phyloP scores from a whole-genome alignment of 1,140 invertebrate species.

The Stenopsyche tienmushanensis region DNA sequence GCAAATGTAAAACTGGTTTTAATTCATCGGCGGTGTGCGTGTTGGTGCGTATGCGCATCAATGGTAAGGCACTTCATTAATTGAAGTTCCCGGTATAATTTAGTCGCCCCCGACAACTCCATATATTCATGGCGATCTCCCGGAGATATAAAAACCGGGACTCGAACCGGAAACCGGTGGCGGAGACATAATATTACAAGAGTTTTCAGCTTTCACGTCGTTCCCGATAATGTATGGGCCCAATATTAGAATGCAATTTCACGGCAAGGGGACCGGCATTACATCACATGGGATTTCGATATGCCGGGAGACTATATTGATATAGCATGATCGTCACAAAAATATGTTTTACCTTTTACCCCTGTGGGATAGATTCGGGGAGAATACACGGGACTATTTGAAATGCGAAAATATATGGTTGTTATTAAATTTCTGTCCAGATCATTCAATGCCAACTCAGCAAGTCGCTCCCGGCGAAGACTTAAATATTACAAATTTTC shows the following conservation, averaged over 20 bases:
- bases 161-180: not conserved
- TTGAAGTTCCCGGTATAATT: too few relatives aligned
- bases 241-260: conserved; percentile 36
- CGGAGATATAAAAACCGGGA: conserved; percentile 1
- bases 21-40: too few relatives aligned
- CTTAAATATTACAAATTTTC: too few relatives aligned
- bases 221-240: conserved; percentile 25
- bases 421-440: too few relatives aligned
- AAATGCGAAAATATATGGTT: too few relatives aligned
- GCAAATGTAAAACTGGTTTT: not conserved
- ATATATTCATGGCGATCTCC: conserved; percentile 25
- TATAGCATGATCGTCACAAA: not conserved
- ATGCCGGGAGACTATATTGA: not conserved
- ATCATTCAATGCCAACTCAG: too few relatives aligned
- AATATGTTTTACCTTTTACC: not conserved
- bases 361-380: not conserved
- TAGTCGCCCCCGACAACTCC: not conserved
- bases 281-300: conserved; percentile 11
- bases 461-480: too few relatives aligned
- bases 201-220: not conserved
- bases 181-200: conserved; percentile 17
- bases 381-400: too few relatives aligned
- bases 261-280: conserved; percentile 1
- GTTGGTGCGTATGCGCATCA: too few relatives aligned
- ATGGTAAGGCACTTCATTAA: too few relatives aligned